phyloP scores from a whole-genome alignment of 2,888 invertebrate genomes.

The Empis livida region DNA sequence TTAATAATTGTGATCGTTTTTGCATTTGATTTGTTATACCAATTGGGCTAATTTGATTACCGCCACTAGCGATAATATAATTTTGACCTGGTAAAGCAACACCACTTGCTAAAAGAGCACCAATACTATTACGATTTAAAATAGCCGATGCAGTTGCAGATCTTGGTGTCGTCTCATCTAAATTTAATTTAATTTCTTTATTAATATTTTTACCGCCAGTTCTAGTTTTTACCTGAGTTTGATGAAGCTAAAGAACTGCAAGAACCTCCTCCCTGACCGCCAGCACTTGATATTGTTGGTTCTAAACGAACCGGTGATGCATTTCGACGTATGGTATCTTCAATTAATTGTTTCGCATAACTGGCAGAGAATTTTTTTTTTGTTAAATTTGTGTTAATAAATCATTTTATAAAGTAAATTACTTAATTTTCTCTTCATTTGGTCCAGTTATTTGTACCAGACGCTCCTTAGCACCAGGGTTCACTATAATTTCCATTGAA shows the following conservation, averaged over 20 bases:
- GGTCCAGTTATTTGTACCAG: slow-evolving; percentile 92
- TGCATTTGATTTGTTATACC: slow-evolving; percentile 17
- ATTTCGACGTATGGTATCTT: slow-evolving; percentile 89
- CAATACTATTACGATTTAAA: slow-evolving; percentile 18
- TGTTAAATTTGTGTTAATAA: too few species aligned
- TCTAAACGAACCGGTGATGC: slow-evolving; percentile 76
- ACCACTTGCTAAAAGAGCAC: slow-evolving; percentile 14
- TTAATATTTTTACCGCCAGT: slow-evolving; percentile 42
- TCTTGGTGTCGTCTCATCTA: slow-evolving; percentile 29
- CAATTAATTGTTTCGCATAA: slow-evolving; percentile 85
- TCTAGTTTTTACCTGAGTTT: slow-evolving; percentile 36
- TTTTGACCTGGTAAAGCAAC: slow-evolving; percentile 16
- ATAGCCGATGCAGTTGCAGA: slow-evolving; percentile 15
- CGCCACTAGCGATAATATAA: slow-evolving; percentile 6
- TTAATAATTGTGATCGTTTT: slow-evolving; percentile 1
- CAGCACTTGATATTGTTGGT: slow-evolving; percentile 37
- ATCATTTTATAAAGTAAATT: slow-evolving; percentile 30
- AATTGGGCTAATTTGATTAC: not conserved
- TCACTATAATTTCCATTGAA: slow-evolving; percentile 44
- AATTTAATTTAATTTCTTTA: not conserved
- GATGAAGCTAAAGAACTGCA: slow-evolving; percentile 69
- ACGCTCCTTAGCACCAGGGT: slow-evolving; percentile 87
- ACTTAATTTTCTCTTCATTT: slow-evolving; percentile 87
- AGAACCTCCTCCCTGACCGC: slow-evolving; percentile 41
- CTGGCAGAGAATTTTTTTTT: slow-evolving; percentile 35